Conservation (phyloP, 2,888 invertebrate genomes). For the Aricia artaxerxes region DNA sequence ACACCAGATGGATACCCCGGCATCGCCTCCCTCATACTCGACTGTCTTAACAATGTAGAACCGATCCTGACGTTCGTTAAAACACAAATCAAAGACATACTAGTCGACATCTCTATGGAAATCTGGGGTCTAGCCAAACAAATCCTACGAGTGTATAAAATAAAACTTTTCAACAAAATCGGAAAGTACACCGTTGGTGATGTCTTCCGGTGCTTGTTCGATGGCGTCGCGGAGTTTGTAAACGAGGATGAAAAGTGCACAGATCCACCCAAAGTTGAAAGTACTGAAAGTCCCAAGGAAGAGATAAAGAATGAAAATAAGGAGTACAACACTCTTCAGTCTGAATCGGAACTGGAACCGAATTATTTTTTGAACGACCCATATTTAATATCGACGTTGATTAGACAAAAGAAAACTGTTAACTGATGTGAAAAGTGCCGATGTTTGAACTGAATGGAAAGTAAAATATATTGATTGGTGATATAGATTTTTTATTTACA, state of each 20-base stretch:
- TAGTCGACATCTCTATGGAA: conserved; percentile 50
- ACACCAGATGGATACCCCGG: conserved; percentile 26
- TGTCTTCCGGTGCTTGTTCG: conserved; percentile 50
- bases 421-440: not conserved
- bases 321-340: not conserved
- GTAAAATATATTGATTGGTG: not conserved
- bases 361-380: conserved; percentile 34
- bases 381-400: conserved; percentile 36
- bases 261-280: conserved; percentile 41
- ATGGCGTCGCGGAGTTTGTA: conserved; percentile 52
- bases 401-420: not conserved
- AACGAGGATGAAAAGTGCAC: conserved; percentile 20
- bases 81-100: conserved; percentile 51
- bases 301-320: conserved; percentile 29
- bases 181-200: conserved; percentile 54
- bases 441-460: not conserved
- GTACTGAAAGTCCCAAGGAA: conserved; percentile 30
- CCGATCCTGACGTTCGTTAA: conserved; percentile 50
- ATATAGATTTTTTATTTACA: not conserved
- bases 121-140: conserved; percentile 45
- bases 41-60: conserved; percentile 44
- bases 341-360: conserved; percentile 10
- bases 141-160: conserved; percentile 50
- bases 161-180: conserved; percentile 53
- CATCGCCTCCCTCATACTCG: conserved; percentile 36